A percentile compares a stretch with the other conserved stretches of the same genome.
Evolutionary conservation across 2,797 vertebrate species (phyloP).

Genomic region (Acridotheres tristis): DNA sequence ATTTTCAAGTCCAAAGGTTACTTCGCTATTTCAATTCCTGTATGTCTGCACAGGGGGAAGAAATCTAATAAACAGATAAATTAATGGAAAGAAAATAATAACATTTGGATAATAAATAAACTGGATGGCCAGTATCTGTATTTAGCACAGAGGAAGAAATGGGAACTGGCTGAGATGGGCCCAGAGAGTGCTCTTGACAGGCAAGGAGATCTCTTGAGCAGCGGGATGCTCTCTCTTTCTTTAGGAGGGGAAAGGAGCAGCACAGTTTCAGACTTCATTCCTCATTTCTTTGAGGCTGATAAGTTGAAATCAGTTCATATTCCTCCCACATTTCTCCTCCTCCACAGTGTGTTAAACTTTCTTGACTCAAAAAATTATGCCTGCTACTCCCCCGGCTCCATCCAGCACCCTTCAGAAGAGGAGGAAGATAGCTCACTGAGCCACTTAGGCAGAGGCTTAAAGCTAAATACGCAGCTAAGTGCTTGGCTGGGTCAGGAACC

Average conservation of each 20-base stretch:
- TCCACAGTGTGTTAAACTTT: not conserved
- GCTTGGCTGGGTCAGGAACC: not conserved
- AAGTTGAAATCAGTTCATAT: constrained; percentile 52
- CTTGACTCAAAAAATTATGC: not conserved
- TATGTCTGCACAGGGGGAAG: not conserved
- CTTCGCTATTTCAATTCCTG: not conserved
- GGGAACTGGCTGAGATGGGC: not conserved
- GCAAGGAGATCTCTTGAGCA: not conserved
- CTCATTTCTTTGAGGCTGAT: not conserved
- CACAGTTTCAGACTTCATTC: not conserved
- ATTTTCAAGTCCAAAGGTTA: constrained; percentile 58
- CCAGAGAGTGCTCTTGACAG: accelerated
- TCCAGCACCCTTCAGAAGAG: not conserved
- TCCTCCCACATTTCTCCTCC: constrained; percentile 49
- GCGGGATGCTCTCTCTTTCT: not conserved
- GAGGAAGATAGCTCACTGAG: not conserved
- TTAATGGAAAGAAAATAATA: not conserved
- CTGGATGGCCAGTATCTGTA: accelerated
- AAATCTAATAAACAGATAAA: not conserved
- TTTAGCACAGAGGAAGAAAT: accelerated
- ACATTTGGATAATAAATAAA: not conserved
- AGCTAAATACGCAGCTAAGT: not conserved
- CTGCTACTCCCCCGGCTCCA: not conserved
- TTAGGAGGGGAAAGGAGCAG: not conserved
- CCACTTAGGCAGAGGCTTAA: not conserved